Evolutionary conservation across 2,797 vertebrate genomes (phyloP).

Genomic region (Anolis apletophallus): DNA sequence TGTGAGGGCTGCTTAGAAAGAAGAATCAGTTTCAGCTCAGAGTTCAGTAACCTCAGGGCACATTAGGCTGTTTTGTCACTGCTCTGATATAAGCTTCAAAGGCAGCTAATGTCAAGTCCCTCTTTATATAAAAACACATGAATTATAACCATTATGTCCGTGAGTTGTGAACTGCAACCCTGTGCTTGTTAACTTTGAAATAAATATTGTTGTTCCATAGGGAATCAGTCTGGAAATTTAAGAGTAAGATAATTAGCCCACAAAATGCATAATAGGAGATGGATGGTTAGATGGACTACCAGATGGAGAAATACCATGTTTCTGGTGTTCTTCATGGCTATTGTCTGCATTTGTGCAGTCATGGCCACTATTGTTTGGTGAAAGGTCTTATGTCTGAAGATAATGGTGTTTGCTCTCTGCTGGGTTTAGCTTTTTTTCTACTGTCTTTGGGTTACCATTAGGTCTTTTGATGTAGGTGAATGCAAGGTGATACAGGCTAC

Average conservation of each 20-base stretch:
- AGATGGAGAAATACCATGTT: conserved; percentile 1
- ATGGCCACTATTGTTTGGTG: conserved; percentile 82
- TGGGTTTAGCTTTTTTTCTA: conserved; percentile 68
- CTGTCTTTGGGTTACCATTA: conserved; percentile 72
- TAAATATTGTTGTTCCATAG: background rate
- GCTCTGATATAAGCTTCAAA: background rate
- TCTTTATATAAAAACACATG: background rate
- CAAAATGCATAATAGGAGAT: background rate
- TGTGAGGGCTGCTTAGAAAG: background rate
- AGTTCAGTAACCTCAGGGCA: background rate
- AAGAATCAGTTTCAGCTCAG: background rate
- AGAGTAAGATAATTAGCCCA: background rate
- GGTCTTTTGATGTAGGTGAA: conserved; percentile 76
- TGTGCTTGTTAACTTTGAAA: background rate
- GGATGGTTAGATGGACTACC: too few species aligned
- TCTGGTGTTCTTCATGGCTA: conserved; percentile 81
- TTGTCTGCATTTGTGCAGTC: conserved; percentile 86
- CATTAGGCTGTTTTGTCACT: background rate
- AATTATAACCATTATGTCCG: background rate
- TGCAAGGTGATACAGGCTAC: conserved; percentile 79
- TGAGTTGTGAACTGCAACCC: background rate
- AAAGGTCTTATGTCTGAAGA: conserved; percentile 75
- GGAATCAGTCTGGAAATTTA: background rate
- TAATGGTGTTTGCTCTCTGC: conserved; percentile 73
- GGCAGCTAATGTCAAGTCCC: background rate